These are phyloP conservation scores for Zophobas morio DNA, from an alignment of 1,140 invertebrate genomes.

Conservation along the genomic window DNA sequence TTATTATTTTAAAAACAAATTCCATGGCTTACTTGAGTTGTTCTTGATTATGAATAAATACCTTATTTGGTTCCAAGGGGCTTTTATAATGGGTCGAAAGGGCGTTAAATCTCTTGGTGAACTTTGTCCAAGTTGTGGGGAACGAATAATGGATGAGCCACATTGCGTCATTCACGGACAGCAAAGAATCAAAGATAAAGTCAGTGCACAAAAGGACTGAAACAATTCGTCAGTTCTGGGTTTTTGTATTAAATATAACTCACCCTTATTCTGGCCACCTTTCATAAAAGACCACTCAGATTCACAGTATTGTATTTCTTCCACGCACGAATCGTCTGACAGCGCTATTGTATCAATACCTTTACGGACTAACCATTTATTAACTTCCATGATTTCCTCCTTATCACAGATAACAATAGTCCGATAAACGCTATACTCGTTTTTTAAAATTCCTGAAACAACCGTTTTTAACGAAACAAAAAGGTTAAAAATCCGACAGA, in stretches of 20 bases:
- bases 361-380: conserved; percentile 53
- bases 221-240: conserved; percentile 43
- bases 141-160: conserved; percentile 62
- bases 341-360: conserved; percentile 55
- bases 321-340: conserved; percentile 43
- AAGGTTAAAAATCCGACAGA: conserved; percentile 40
- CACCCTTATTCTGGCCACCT: conserved; percentile 58
- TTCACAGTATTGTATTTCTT: conserved; percentile 57
- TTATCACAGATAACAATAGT: conserved; percentile 61
- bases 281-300: conserved; percentile 51
- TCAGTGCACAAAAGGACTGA: conserved; percentile 63
- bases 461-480: neutral
- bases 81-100: conserved; percentile 57
- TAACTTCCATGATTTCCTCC: conserved; percentile 55
- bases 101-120: conserved; percentile 60
- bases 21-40: neutral
- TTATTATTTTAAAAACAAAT: neutral
- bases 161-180: conserved; percentile 57
- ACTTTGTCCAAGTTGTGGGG: conserved; percentile 60
- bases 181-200: conserved; percentile 53
- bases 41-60: conserved; percentile 25
- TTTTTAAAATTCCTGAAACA: conserved; percentile 57
- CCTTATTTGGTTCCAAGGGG: conserved; percentile 53
- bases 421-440: conserved; percentile 56
- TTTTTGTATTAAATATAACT: conserved; percentile 4